A percentile compares a stretch with the other conserved stretches of the same genome.
Evolutionary conservation across 2,113 vertebrate genomes (phyloP).

Genomic region (Zosterops borbonicus): DNA sequence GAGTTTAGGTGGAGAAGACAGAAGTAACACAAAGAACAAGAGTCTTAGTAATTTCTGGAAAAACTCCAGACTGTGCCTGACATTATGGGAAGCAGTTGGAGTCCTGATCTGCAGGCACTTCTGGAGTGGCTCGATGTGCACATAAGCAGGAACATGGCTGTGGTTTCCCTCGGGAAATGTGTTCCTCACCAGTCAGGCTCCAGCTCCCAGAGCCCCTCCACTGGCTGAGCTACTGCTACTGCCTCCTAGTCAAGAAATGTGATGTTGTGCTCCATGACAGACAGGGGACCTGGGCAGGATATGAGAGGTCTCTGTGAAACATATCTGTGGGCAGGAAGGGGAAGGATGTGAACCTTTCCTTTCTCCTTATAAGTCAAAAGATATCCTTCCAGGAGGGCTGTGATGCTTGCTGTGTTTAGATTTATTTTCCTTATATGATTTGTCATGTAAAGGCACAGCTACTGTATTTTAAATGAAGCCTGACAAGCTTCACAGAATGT

Average conservation of each 20-base stretch:
- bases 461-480: neutral
- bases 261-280: neutral
- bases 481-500: neutral
- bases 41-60: neutral
- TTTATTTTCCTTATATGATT: neutral
- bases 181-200: neutral
- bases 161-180: neutral
- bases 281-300: neutral
- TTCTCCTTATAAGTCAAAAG: conserved; percentile 15
- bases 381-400: conserved; percentile 1
- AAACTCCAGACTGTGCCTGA: neutral
- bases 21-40: neutral
- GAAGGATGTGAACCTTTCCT: conserved; percentile 13
- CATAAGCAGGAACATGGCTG: rapidly evolving
- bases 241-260: neutral
- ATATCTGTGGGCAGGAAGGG: neutral
- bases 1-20: neutral
- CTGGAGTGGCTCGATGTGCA: neutral
- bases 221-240: neutral
- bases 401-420: neutral
- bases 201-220: neutral
- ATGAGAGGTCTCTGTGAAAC: neutral
- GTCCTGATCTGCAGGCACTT: neutral
- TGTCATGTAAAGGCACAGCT: neutral
- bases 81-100: neutral